phyloP scores from a whole-genome alignment of 2,113 vertebrate species.

The Upupa epops region DNA sequence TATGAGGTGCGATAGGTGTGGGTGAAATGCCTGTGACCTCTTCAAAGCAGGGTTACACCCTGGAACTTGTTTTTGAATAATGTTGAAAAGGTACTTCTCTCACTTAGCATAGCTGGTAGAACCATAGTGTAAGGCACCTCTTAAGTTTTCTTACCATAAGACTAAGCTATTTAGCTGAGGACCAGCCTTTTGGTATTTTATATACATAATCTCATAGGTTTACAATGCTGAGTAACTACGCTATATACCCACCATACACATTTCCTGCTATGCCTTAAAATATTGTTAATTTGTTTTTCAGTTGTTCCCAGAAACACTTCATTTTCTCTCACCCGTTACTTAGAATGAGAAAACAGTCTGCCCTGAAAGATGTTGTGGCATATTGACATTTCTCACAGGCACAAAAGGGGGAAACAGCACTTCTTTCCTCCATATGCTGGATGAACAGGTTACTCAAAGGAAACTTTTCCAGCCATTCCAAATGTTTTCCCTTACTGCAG shows the following conservation, averaged over 20 bases:
- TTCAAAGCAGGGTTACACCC: neutral
- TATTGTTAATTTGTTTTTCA: neutral
- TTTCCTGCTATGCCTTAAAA: neutral
- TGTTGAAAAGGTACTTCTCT: neutral
- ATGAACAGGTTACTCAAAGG: neutral
- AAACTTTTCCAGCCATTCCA: neutral
- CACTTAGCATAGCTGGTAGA: neutral
- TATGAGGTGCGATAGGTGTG: neutral
- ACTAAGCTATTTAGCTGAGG: neutral
- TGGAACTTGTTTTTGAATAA: neutral
- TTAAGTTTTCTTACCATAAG: neutral
- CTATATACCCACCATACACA: neutral
- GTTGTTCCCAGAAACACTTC: neutral
- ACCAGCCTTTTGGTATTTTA: neutral
- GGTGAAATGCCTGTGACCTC: neutral
- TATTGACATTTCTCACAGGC: constrained; percentile 13
- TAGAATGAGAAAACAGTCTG: neutral
- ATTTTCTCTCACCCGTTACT: neutral
- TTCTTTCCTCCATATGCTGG: neutral
- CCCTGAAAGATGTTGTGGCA: neutral
- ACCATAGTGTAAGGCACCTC: neutral
- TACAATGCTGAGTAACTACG: neutral
- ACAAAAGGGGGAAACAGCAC: neutral
- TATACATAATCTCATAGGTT: neutral
- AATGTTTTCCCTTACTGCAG: neutral